Percentiles rank a stretch among this genome's conserved stretches.
Conservation (phyloP, 2,888 invertebrate genomes). For the Odontothrips loti region DNA sequence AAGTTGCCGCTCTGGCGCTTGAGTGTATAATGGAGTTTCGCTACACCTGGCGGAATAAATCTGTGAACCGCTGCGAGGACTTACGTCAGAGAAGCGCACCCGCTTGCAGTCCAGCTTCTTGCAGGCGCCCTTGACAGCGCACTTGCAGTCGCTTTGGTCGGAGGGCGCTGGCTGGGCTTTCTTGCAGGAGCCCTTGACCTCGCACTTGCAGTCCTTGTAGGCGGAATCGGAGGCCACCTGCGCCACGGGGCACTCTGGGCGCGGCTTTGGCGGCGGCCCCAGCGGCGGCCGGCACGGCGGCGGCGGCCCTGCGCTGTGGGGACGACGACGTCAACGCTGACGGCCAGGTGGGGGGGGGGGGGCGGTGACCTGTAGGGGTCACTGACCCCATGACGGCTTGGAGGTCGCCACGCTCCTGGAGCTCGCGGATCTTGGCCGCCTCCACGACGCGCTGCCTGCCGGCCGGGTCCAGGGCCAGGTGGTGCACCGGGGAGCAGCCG, state of each 20-base stretch:
- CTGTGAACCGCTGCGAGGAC: not conserved
- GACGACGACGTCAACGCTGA: too few species aligned
- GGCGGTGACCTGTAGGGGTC: too few species aligned
- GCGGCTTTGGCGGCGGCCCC: not conserved
- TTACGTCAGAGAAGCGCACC: not conserved
- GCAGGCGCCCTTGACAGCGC: conserved; percentile 3
- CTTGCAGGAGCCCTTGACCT: conserved; percentile 21
- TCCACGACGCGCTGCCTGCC: not conserved
- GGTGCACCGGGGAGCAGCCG: not conserved
- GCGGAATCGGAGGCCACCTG: not conserved
- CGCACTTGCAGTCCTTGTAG: not conserved
- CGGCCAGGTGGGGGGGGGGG: too few species aligned
- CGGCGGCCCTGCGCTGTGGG: not conserved
- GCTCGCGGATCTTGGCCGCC: not conserved
- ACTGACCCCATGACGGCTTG: too few species aligned
- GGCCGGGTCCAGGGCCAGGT: not conserved
- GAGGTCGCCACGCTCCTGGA: not conserved
- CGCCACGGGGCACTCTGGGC: not conserved
- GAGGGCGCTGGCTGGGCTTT: not conserved
- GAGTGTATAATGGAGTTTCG: too few species aligned
- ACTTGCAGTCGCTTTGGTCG: not conserved
- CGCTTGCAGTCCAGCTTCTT: not conserved
- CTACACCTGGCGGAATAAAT: too few species aligned
- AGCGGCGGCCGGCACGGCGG: not conserved
- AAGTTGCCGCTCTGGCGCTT: too few species aligned